phyloP scores from a whole-genome alignment of 2,888 invertebrate species.

The Camptogramma bilineatum region DNA sequence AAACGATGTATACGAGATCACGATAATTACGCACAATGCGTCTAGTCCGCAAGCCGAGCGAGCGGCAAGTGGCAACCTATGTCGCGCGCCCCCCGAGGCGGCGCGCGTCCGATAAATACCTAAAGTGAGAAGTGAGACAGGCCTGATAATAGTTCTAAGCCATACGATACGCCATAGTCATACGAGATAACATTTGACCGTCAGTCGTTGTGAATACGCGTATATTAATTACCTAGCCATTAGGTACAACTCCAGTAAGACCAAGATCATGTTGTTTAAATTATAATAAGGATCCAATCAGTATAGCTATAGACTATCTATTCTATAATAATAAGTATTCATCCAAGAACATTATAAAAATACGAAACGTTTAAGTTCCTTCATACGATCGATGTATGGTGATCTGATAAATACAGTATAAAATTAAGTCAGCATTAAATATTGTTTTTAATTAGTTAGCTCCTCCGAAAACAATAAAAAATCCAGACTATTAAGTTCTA shows the following conservation, averaged over 20 bases:
- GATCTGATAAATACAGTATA: not conserved
- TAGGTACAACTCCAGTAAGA: constrained; percentile 40
- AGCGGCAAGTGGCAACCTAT: too few relatives aligned
- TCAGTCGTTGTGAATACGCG: constrained; percentile 35
- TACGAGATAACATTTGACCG: constrained; percentile 53
- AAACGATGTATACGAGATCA: too few relatives aligned
- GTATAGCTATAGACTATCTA: too few relatives aligned
- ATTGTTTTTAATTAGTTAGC: not conserved
- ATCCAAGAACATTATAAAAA: constrained; percentile 12
- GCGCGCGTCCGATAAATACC: too few relatives aligned
- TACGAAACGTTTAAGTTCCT: constrained; percentile 3
- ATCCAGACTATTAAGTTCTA: constrained; percentile 28
- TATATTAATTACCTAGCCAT: constrained; percentile 26
- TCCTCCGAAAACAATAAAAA: constrained; percentile 36
- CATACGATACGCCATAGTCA: constrained; percentile 15
- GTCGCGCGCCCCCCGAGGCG: too few relatives aligned
- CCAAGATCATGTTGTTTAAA: constrained; percentile 52
- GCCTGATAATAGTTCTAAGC: constrained; percentile 20
- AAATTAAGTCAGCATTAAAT: not conserved
- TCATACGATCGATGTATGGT: constrained; percentile 2
- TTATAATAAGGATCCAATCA: constrained; percentile 16
- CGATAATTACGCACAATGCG: too few relatives aligned
- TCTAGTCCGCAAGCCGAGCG: too few relatives aligned
- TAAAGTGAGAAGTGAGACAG: too few relatives aligned
- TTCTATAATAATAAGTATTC: constrained; percentile 19